These are phyloP conservation scores for Resseliella maxima DNA, from an alignment of 2,888 invertebrate species.

Conservation along the genomic window DNA sequence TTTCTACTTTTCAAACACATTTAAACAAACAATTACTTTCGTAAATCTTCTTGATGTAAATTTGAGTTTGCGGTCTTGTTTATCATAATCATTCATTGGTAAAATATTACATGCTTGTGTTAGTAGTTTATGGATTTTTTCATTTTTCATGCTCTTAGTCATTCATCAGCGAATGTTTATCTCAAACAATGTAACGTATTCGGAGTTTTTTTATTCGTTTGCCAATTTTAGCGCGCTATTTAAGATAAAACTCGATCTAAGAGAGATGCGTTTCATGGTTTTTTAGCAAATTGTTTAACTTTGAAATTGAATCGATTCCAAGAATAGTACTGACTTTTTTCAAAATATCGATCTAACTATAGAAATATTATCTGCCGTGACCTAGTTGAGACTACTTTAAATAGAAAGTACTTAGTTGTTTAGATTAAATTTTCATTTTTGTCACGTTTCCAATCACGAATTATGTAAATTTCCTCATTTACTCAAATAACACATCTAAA, in stretches of 20 bases:
- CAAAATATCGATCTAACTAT: not conserved
- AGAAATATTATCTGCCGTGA: not conserved
- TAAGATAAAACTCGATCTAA: too few relatives aligned
- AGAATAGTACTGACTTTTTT: not conserved
- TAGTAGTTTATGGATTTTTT: too few relatives aligned
- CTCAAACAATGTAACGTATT: too few relatives aligned
- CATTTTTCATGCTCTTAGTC: too few relatives aligned
- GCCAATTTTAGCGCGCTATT: too few relatives aligned
- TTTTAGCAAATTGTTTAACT: not conserved
- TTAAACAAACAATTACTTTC: not conserved
- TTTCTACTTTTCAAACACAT: not conserved
- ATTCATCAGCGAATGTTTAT: too few relatives aligned
- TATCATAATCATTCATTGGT: too few relatives aligned
- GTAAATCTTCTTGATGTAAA: too few relatives aligned
- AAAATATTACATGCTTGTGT: too few relatives aligned
- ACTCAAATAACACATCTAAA: not conserved
- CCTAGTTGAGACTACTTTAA: not conserved
- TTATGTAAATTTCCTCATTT: not conserved
- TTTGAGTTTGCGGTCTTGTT: too few relatives aligned
- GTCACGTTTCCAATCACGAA: constrained; percentile 36
- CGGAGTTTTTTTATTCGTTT: too few relatives aligned
- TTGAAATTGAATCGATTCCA: not conserved
- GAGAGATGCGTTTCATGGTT: not conserved
- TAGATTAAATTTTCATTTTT: not conserved
- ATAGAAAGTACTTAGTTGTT: constrained; percentile 12